A percentile compares a stretch with the other conserved stretches of the same genome.
These are phyloP conservation scores for Philopotamus ludificatus DNA, from an alignment of 1,140 invertebrate species.

Conservation along the genomic window DNA sequence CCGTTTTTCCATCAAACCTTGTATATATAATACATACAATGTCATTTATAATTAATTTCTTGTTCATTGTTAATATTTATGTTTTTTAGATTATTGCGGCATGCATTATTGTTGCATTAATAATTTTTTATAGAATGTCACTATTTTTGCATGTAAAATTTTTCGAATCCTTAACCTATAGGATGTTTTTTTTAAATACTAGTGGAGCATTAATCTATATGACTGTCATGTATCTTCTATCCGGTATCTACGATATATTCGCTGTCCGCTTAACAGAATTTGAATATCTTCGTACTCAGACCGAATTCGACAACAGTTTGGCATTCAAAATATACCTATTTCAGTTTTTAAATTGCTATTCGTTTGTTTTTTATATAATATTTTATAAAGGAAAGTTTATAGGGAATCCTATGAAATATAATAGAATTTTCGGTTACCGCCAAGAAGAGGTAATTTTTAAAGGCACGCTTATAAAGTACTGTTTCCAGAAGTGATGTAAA, in stretches of 20 bases:
- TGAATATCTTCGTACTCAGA: slow-evolving; percentile 82
- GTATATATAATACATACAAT: no score
- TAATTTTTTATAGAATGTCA: slow-evolving; percentile 36
- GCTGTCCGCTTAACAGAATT: slow-evolving; percentile 66
- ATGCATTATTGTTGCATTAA: slow-evolving; percentile 27
- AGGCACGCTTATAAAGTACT: background rate
- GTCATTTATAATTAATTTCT: no score
- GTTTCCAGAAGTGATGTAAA: background rate
- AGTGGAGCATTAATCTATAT: slow-evolving; percentile 35
- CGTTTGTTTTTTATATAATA: slow-evolving; percentile 83
- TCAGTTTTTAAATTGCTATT: slow-evolving; percentile 86
- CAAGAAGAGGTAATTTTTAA: slow-evolving; percentile 70
- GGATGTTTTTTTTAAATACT: slow-evolving; percentile 26
- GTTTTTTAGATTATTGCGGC: slow-evolving; percentile 31
- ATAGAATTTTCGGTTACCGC: slow-evolving; percentile 66
- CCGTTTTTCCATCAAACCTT: no score
- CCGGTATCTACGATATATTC: slow-evolving; percentile 51
- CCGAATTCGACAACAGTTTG: slow-evolving; percentile 80
- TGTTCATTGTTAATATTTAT: no score
- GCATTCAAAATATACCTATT: slow-evolving; percentile 86
- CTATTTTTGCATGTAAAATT: slow-evolving; percentile 33
- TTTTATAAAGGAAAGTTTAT: slow-evolving; percentile 82
- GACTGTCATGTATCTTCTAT: slow-evolving; percentile 31
- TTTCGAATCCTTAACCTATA: slow-evolving; percentile 22
- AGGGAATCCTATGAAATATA: slow-evolving; percentile 75